Percentiles rank a stretch among this genome's conserved stretches.
Conservation (phyloP, 2,888 invertebrate species). For the Ennomos erosarius region DNA sequence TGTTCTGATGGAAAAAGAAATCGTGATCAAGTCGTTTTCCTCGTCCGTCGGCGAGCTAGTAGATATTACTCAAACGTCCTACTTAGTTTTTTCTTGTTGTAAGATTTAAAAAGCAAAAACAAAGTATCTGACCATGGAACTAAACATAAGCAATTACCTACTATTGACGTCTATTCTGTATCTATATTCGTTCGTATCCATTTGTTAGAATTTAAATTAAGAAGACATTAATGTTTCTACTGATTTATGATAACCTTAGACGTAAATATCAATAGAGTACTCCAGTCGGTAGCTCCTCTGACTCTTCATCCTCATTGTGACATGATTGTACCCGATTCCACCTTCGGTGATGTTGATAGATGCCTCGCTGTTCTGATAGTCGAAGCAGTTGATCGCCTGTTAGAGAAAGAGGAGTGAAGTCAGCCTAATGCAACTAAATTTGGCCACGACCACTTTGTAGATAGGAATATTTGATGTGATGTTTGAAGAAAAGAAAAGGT, state of each 20-base stretch:
- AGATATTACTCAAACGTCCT: too few relatives aligned
- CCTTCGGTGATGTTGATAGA: constrained; percentile 59
- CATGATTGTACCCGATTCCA: constrained; percentile 52
- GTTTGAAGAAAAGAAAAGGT: background rate
- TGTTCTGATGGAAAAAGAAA: background rate
- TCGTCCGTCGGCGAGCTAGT: too few relatives aligned
- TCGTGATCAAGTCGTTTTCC: too few relatives aligned
- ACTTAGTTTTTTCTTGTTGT: too few relatives aligned
- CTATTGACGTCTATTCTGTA: too few relatives aligned
- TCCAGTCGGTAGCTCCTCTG: constrained; percentile 59
- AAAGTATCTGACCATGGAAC: too few relatives aligned
- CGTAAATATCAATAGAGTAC: constrained; percentile 58
- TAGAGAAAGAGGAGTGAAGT: constrained; percentile 28
- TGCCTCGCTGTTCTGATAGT: constrained; percentile 62
- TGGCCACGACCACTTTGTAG: constrained; percentile 8
- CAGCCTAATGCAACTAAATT: constrained; percentile 13
- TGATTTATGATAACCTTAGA: constrained; percentile 32
- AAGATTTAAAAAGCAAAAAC: too few relatives aligned
- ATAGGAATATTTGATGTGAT: background rate
- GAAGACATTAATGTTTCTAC: background rate
- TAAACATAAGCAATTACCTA: too few relatives aligned
- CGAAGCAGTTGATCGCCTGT: constrained; percentile 63
- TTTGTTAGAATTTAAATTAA: background rate
- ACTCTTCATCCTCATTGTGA: constrained; percentile 56
- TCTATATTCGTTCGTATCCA: too few relatives aligned